Base-by-base conservation (phyloP, 1,140 invertebrate genomes). In the Heterodera schachtii region DNA sequence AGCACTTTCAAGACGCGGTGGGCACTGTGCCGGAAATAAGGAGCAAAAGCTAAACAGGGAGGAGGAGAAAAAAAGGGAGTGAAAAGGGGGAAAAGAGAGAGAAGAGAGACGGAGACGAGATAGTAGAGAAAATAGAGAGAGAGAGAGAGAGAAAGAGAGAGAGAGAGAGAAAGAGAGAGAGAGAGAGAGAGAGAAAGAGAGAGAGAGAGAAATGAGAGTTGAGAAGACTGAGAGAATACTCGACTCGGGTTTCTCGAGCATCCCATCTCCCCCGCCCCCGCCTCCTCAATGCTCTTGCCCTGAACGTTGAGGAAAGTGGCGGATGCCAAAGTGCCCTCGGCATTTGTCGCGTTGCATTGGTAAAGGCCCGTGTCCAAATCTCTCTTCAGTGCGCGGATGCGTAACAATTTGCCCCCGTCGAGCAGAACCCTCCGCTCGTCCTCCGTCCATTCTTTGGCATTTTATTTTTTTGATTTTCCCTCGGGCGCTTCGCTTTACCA, bases 281-380 rank as follows among this genome's bases (percentile, higher is more conserved):
- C n/a, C n/a, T n/a, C n/a, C n/a, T n/a, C n/a, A n/a, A n/a, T n/a
- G 69, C 11, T 16, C 13, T 91, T 90, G 94, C 93, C 93, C 84
- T 96, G 91, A 8, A 99, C 97, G 91, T 99, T 99, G 7, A 99
- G 93, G 88, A 95, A 98, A 67, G 98, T 95, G 92, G 99, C 96
- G 89, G 96, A 95, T 91, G 97, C 99, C 16, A 98, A 95, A 91
- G 98, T 99, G 49, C 97, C 97, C 84, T 96, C 92, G n/a, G 94
- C 94, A 90, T 98, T 99, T 81, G 96, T 97, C 1, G 96, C 97
- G 91, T 99, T 99, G 91, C 97, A 99, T 73, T 98, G 96, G 89
- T 97, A 96, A 90, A 98, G 98, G 80, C 95, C 96, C 7, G 96
- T 97, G 90, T 99, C 98, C 66, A 93, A 92, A 76, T 90, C 86